Evolutionary conservation across 2,113 vertebrate species (phyloP), one percentile per base, ranked within the genome.

Genomic region (Hystrix brachyura): DNA sequence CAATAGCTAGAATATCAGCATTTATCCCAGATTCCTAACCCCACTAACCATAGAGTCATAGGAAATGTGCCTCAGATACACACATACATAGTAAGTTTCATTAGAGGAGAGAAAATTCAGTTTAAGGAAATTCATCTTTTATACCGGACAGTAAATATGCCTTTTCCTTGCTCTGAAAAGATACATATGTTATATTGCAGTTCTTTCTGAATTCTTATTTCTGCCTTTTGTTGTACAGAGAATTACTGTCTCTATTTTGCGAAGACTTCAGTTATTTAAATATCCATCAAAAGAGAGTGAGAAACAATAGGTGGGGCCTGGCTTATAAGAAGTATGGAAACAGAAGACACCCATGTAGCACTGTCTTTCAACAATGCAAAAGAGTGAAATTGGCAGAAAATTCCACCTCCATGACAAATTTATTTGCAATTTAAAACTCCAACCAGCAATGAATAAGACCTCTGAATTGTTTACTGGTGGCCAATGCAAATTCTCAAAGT

Each of bases 261-360:
- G 96, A 80, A 88, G 18, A 38, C 23, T 62, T 78, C 62, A 57
- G n/a, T 32, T 87, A 90, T 72, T 88, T 55, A 87, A 86, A 93
- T 32, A 57, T 43, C 32, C n/a, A 84, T 55, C 29, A 86, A 88
- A 57, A 23, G n/a, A 80, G 64, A 48, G 27, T 80, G 67, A 89
- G 43, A 64, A 91, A 65, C 8, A 72, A 79, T 48, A 51, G 85
- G 29, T 4, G 84, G 43, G 72, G 14, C 1, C 60, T 94, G 90
- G 29, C 48, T 84, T 87, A 23, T 19, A 83, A 95, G 59, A 91
- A 34, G 7, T 51, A 34, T 53, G 87, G 29, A 65, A 87, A 86
- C 25, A 62, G 29, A 62, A 76, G 11, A 87, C 2, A 91, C 8
- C 32, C 46, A 84, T 65, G 81, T 0, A 91, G 18, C 85, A 76